Conservation (phyloP, 1,140 invertebrate genomes). For the Calycopis cecrops region DNA sequence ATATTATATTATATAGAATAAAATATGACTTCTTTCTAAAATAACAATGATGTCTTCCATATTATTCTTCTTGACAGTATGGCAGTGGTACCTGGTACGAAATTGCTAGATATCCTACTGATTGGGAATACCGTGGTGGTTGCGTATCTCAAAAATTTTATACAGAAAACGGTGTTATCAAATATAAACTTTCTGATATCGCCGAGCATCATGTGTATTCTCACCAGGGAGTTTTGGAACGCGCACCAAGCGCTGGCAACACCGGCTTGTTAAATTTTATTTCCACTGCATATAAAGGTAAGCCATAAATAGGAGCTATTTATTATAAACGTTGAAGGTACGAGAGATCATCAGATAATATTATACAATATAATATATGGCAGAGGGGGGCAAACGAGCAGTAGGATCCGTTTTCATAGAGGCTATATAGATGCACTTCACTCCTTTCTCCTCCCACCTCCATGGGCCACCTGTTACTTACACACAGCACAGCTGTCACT, state of each 20-base stretch:
- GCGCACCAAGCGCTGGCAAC: background rate
- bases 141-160: background rate
- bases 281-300: slow-evolving; percentile 3
- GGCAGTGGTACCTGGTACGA: slow-evolving; percentile 1
- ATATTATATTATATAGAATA: too few relatives aligned
- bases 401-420: too few relatives aligned
- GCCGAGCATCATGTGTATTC: background rate
- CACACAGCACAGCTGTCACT: too few relatives aligned
- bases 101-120: background rate
- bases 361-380: too few relatives aligned
- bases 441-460: too few relatives aligned
- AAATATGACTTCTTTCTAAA: too few relatives aligned
- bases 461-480: too few relatives aligned
- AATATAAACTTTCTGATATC: background rate
- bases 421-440: too few relatives aligned
- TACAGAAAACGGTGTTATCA: background rate
- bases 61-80: too few relatives aligned
- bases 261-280: background rate
- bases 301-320: background rate
- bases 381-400: too few relatives aligned
- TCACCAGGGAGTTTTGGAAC: background rate
- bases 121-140: slow-evolving; percentile 3
- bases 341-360: too few relatives aligned
- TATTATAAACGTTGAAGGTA: background rate
- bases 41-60: too few relatives aligned